Base-by-base conservation (phyloP, 2,113 vertebrate species). In the Leptocoma aspasia region DNA sequence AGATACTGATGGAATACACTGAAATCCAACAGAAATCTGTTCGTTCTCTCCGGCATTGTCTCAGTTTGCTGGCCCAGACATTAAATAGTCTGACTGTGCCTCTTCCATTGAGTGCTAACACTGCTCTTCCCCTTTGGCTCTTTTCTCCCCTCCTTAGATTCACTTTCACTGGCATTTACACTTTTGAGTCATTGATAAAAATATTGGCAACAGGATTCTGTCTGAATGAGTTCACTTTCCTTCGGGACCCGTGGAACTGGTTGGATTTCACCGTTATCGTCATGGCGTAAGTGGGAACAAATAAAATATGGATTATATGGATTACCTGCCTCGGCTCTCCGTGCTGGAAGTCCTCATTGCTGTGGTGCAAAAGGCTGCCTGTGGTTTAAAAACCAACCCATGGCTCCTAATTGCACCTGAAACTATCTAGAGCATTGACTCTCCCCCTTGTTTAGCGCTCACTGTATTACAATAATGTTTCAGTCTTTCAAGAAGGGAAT, bases 191-290 rank as follows among this genome's bases (percentile, higher is more conserved):
- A 28, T 80, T 98, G 65, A 99, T 99, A 96, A 99, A 99, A 97
- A 99, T 99, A 78, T 71, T 99, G 95, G 99, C 99, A 7, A 98
- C 98, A 98, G 99, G 99, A 60, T 99, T 99, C 97, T 99, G 99
- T 80, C 71, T 98, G 28, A 98, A 99, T 56, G 98, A 98, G 47
- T 99, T 99, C 91, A 99, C 99, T 54, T 99, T 99, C 94, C 96
- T 99, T 47, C 97, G 99, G 91, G 99, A 99, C 93, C 99, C 98
- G 16, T 99, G 99, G 99, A 99, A 99, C 97, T 99, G 99, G 99
- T 65, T 99, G 97, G 99, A 99, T 96, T 99, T 99, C 96, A 98
- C 94, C 0, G 99, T 99, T 82, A 99, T 99, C 4, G 17, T 98
- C 85, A 98, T 99, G 98, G 99, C 99, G 99, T 99, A 92, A 99